Evolutionary conservation across 2,888 invertebrate species (phyloP), one percentile per base, ranked within the genome.

Genomic region (Orthonychiurus folsomi): DNA sequence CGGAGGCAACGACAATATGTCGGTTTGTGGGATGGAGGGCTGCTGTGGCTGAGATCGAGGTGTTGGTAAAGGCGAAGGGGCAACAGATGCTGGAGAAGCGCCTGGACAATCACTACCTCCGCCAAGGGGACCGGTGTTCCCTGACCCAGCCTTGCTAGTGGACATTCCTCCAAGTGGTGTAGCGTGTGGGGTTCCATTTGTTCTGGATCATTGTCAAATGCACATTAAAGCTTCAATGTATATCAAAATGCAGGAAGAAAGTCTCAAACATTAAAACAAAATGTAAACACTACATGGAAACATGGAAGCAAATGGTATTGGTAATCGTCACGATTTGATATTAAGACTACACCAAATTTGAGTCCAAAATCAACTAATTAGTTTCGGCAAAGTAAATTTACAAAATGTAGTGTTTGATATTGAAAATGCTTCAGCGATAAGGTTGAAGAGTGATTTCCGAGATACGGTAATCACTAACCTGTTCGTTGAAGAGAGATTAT

Each of bases 41-140:
- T n/a, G n/a, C n/a, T n/a, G 81, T 63, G 82, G 81, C 64, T 87
- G 86, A 66, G 86, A 87, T 74, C 83, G 83, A 28, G 85, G 83
- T 71, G 86, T 84, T 61, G 86, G 84, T 67, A 86, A 78, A 26
- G 87, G 88, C 60, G 87, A 86, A 2, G 86, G 83, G 56, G 84
- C 82, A 63, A 85, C 82, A 67, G 86, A 84, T 65, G 85, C 80
- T 62, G 87, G 84, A 63, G 85, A 82, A 66, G 80, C 86, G 52
- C 84, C 83, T 9, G 83, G 61, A 15, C 70, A 68, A 27, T 71
- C 72, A 37, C 67, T 68, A 12, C 69, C 70, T 20, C 62, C 27
- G 18, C 65, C 63, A 2, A 64, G 48, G 26, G 69, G 26, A n/a
- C 61, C 47, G 5, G 64, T 62, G 21, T 63, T 62, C 54, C 66